Base-by-base conservation (phyloP, 2,113 vertebrate species). In the Prunella fulvescens region DNA sequence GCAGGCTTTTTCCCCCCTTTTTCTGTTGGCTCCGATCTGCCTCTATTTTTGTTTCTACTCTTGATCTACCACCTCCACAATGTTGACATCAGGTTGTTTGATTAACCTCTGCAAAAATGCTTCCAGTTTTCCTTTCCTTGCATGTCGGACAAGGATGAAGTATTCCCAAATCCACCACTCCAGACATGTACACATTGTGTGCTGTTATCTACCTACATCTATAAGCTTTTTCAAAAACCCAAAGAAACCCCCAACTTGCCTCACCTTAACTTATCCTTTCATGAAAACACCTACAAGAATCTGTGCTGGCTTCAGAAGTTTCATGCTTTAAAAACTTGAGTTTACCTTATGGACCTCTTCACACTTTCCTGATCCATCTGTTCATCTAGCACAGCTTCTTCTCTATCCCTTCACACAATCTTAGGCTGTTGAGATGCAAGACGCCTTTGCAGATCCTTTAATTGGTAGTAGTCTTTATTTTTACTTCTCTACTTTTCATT, bases 301-400 rank as follows among this genome's bases (percentile, higher is more conserved):
- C 90, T 82, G 4, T 77, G 29, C 72, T 95, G 7, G 2, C 79
- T 94, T 95, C 47, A 86, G 76, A 97, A 97, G 92, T 96, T 95
- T 96, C 35, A 19, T 90, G 76, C 80, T 90, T 96, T 40, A 78
- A 88, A 94, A 96, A 94, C 72, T 96, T 88, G 40, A 81, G 60
- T 80, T 82, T 97, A 81, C 94, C 93, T 97, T 96, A 88, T 95
- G 96, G 94, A 92, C 92, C 88, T 92, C 69, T 96, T 97, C 93
- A 86, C 92, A 40, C 94, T 88, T 96, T 71, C 39, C 45, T 83
- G 74, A 77, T 97, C 92, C 95, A 94, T 97, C 96, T 97, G 94
- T 96, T 97, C 93, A 93, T 93, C 88, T 93, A 96, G 93, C 88
- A 88, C 85, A 94, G 87, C 71, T 87, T 94, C 93, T 96, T 91